phyloP scores from a whole-genome alignment of 2,113 vertebrate genomes.

The Entomyzon cyanotis region DNA sequence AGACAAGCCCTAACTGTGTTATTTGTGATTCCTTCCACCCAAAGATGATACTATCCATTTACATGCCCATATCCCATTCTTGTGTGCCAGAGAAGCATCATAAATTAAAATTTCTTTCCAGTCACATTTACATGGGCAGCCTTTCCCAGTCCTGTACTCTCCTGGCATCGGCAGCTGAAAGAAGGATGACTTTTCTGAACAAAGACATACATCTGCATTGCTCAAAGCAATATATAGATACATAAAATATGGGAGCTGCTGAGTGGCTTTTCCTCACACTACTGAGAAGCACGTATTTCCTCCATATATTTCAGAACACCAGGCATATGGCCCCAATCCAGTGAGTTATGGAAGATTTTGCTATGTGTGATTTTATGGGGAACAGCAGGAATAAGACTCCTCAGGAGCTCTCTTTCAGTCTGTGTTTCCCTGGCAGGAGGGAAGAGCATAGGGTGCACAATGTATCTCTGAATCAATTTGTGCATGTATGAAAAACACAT shows the following conservation, averaged over 20 bases:
- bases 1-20: background rate
- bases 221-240: background rate
- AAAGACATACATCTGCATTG: background rate
- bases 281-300: background rate
- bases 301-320: background rate
- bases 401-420: background rate
- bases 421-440: background rate
- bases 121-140: background rate
- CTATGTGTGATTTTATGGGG: background rate
- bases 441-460: background rate
- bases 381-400: background rate
- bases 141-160: background rate
- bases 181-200: background rate
- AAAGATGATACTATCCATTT: background rate
- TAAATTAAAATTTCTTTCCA: background rate
- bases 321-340: background rate
- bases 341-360: background rate
- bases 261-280: background rate
- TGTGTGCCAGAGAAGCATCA: background rate
- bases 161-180: background rate
- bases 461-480: background rate
- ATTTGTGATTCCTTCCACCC: background rate
- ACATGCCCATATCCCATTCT: background rate
- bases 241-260: background rate
- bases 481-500: background rate